Evolutionary conservation across 2,113 vertebrate genomes (phyloP).

Genomic region (Melanerpes formicivorus): DNA sequence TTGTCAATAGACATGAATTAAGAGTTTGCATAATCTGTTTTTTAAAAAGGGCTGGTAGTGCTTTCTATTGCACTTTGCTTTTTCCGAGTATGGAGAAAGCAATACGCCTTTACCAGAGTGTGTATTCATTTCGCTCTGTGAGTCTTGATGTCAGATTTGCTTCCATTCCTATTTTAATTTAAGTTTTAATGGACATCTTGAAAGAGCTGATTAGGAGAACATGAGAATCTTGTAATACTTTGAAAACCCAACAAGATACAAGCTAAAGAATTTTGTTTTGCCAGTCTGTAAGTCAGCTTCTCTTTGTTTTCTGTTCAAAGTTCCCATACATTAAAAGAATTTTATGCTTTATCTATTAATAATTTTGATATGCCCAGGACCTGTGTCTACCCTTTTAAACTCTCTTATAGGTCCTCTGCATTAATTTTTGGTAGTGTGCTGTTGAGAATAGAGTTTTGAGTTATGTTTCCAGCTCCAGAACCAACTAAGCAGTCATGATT

Average conservation of each 20-base stretch:
- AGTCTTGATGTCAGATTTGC: not conserved
- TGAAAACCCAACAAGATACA: not conserved
- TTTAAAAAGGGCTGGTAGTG: not conserved
- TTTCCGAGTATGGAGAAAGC: not conserved
- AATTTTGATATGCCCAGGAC: not conserved
- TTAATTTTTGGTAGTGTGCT: not conserved
- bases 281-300: not conserved
- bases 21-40: constrained; percentile 1
- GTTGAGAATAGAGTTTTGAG: not conserved
- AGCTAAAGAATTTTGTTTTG: not conserved
- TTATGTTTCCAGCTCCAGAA: not conserved
- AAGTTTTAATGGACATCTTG: not conserved
- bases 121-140: not conserved
- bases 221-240: not conserved
- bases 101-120: not conserved
- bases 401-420: not conserved
- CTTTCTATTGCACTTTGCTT: not conserved
- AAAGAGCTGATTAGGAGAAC: not conserved
- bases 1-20: constrained; percentile 2
- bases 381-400: not conserved
- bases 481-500: not conserved
- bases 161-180: constrained; percentile 25
- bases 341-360: not conserved
- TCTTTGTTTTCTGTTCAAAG: not conserved
- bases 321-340: not conserved